phyloP scores from a whole-genome alignment of 2,113 vertebrate species.

The Gambusia holbrooki region DNA sequence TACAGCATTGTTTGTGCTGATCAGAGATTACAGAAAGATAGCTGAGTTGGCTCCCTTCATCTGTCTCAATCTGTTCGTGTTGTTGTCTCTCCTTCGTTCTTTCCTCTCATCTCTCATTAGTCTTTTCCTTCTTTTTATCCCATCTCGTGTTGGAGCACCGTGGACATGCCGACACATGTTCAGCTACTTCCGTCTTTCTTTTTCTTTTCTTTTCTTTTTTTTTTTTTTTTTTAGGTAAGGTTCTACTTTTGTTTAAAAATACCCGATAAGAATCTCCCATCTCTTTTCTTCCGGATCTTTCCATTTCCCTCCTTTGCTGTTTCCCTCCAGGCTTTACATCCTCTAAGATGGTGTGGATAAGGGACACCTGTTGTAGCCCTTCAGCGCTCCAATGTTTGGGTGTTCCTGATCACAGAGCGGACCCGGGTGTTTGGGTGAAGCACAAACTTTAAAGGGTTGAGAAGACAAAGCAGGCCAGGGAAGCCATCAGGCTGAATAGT shows the following conservation, averaged over 20 bases:
- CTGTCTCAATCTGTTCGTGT: conserved; percentile 53
- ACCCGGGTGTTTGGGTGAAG: conserved; percentile 65
- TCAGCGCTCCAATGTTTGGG: conserved; percentile 55
- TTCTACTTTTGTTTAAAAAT: neutral
- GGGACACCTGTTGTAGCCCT: conserved; percentile 72
- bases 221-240: neutral
- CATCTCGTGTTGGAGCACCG: neutral
- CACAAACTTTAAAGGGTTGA: conserved; percentile 48
- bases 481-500: conserved; percentile 43
- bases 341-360: conserved; percentile 70
- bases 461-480: conserved; percentile 68
- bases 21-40: conserved; percentile 15
- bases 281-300: conserved; percentile 44
- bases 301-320: conserved; percentile 22
- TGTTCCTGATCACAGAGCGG: conserved; percentile 23
- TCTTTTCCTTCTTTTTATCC: neutral
- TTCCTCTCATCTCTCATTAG: conserved; percentile 34
- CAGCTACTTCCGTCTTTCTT: conserved; percentile 6
- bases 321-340: conserved; percentile 33
- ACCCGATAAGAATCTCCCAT: conserved; percentile 47
- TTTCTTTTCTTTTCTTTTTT: neutral
- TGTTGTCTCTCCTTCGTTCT: conserved; percentile 21
- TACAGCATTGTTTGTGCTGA: conserved; percentile 20
- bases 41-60: conserved; percentile 44
- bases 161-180: conserved; percentile 44